These are phyloP conservation scores for Himantopus leucocephalus DNA, from an alignment of 2,113 vertebrate genomes.

Conservation along the genomic window DNA sequence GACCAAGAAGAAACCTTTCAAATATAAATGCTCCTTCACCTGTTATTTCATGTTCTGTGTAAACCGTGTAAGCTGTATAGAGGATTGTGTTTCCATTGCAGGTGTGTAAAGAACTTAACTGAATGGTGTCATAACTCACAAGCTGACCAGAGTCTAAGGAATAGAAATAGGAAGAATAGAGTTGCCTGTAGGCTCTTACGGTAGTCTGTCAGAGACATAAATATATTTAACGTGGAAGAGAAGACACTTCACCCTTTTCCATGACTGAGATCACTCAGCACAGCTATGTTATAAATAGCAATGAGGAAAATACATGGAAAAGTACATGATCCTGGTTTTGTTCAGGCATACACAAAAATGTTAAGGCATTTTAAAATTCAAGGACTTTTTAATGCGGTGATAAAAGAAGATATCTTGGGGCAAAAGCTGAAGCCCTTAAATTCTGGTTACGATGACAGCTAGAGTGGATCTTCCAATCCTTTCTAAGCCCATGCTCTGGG, in stretches of 20 bases:
- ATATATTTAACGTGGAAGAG: background rate
- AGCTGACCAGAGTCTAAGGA: background rate
- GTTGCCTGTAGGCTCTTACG: background rate
- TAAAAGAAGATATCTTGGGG: background rate
- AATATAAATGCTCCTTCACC: background rate
- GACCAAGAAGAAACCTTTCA: background rate
- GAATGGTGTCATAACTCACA: background rate
- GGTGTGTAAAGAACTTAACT: background rate
- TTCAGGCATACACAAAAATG: background rate
- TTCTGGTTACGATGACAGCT: background rate
- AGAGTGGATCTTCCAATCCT: background rate
- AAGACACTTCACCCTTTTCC: background rate
- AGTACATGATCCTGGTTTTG: background rate
- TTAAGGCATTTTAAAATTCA: background rate
- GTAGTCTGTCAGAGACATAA: background rate
- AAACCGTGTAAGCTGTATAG: background rate
- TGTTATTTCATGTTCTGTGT: background rate
- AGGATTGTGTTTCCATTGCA: background rate
- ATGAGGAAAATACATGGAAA: background rate
- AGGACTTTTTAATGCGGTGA: background rate
- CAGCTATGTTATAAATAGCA: background rate
- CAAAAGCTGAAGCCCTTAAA: background rate
- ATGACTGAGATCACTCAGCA: background rate
- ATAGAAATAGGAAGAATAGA: background rate
- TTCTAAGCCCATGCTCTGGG: background rate